Conservation (phyloP, 2,888 invertebrate genomes). For the Anodontia alba region DNA sequence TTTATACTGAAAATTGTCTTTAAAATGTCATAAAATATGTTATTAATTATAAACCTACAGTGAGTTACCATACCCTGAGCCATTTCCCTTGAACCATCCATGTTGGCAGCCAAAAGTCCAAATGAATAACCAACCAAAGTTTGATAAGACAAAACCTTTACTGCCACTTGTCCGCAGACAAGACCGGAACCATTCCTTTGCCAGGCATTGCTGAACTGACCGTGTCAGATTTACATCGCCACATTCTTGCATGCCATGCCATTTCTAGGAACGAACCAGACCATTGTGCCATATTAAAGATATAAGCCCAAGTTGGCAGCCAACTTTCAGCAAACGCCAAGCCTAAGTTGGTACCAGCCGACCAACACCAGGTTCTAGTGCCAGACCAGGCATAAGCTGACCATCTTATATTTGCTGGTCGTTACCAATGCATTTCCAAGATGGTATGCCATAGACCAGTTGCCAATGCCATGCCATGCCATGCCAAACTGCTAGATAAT, state of each 20-base stretch:
- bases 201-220: slow-evolving; percentile 8
- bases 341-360: slow-evolving; percentile 9
- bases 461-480: slow-evolving; percentile 14
- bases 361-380: neutral
- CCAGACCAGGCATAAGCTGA: neutral
- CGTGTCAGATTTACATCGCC: neutral
- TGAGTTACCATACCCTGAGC: neutral
- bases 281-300: slow-evolving; percentile 8
- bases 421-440: slow-evolving; percentile 1
- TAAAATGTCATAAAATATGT: slow-evolving; percentile 3
- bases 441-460: slow-evolving; percentile 15
- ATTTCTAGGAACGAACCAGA: neutral
- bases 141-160: neutral
- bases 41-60: slow-evolving; percentile 16
- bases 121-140: slow-evolving; percentile 4
- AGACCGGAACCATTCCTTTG: neutral
- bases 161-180: neutral
- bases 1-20: neutral
- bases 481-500: slow-evolving; percentile 14
- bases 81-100: slow-evolving; percentile 5
- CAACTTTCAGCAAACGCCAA: neutral
- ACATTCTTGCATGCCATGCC: slow-evolving; percentile 17
- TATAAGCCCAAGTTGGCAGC: slow-evolving; percentile 3
- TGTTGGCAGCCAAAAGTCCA: slow-evolving; percentile 14
- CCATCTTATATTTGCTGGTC: neutral